Evolutionary conservation across 2,888 invertebrate genomes (phyloP).

Genomic region (Micropterix aruncella): DNA sequence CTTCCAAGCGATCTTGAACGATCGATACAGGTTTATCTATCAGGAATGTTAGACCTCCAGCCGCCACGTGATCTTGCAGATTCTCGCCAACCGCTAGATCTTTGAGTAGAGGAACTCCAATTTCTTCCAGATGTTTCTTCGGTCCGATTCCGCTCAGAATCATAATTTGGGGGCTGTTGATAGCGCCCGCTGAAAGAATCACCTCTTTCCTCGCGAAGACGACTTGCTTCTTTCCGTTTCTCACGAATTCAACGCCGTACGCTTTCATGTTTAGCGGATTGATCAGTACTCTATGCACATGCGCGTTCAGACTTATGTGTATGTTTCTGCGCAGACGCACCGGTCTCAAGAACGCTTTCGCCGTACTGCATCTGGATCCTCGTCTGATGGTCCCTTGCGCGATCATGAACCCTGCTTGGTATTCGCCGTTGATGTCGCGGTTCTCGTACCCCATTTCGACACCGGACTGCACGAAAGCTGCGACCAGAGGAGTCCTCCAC

Average conservation of each 20-base stretch:
- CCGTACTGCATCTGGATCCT: conserved; percentile 73
- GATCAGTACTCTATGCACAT: conserved; percentile 62
- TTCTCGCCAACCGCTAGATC: conserved; percentile 71
- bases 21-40: conserved; percentile 76
- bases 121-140: conserved; percentile 46
- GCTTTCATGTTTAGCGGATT: conserved; percentile 62
- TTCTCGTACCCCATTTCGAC: conserved; percentile 72
- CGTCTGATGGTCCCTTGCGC: conserved; percentile 68
- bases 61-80: conserved; percentile 78
- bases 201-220: conserved; percentile 70
- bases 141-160: conserved; percentile 85
- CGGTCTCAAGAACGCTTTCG: conserved; percentile 75
- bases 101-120: conserved; percentile 59
- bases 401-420: conserved; percentile 70
- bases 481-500: conserved; percentile 68
- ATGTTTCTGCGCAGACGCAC: conserved; percentile 61
- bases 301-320: conserved; percentile 67
- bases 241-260: conserved; percentile 65
- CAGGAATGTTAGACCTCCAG: conserved; percentile 67
- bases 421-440: conserved; percentile 67
- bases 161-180: conserved; percentile 82
- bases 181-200: conserved; percentile 78
- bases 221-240: conserved; percentile 54
- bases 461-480: conserved; percentile 73
- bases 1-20: conserved; percentile 63